These are phyloP conservation scores for Temnothorax ravouxi DNA, from an alignment of 2,888 invertebrate genomes.

Conservation along the genomic window DNA sequence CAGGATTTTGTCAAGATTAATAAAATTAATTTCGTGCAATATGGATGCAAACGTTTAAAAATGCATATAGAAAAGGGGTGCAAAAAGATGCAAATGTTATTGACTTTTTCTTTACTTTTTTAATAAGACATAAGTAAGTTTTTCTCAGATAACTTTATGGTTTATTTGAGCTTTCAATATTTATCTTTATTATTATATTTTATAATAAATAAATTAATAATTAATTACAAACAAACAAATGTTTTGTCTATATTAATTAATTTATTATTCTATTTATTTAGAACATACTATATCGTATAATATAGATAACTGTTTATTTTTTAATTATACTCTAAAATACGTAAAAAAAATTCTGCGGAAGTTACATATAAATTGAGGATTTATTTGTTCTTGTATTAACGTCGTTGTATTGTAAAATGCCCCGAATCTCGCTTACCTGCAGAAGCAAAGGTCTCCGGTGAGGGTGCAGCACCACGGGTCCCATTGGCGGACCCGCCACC, in stretches of 20 bases:
- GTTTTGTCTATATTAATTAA: background rate
- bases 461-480: conserved; percentile 88
- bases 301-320: background rate
- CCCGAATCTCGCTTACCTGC: conserved; percentile 91
- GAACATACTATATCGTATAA: background rate
- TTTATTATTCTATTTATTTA: background rate
- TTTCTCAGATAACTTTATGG: background rate
- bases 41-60: conserved; percentile 42
- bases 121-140: background rate
- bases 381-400: conserved; percentile 49
- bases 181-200: background rate
- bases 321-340: background rate
- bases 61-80: conserved; percentile 2
- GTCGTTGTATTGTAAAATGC: conserved; percentile 73
- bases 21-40: conserved; percentile 41
- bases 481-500: conserved; percentile 84
- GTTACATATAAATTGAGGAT: background rate
- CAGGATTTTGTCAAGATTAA: conserved; percentile 14
- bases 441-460: conserved; percentile 93
- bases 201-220: background rate
- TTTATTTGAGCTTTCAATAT: conserved; percentile 2
- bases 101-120: background rate
- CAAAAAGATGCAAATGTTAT: background rate
- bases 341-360: background rate
- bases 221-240: background rate